phyloP scores from a whole-genome alignment of 2,888 invertebrate genomes.

The Catotricha subobsoleta region DNA sequence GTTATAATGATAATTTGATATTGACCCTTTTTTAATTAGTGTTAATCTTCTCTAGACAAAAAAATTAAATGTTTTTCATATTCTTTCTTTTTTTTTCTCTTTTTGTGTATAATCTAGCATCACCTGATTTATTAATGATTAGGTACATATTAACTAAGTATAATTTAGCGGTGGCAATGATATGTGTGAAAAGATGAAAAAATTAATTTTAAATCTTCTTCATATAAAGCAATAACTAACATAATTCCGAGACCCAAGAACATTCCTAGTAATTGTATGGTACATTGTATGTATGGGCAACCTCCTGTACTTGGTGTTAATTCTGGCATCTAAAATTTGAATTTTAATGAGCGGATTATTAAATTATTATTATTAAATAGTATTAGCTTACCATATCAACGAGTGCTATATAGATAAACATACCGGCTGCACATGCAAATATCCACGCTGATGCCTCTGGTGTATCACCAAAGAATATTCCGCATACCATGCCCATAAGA shows the following conservation, averaged over 20 bases:
- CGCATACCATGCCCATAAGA: constrained; percentile 74
- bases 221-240: constrained; percentile 77
- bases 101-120: too few relatives aligned
- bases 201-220: constrained; percentile 60
- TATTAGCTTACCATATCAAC: constrained; percentile 67
- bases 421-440: constrained; percentile 83
- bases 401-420: constrained; percentile 87
- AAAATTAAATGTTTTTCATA: too few relatives aligned
- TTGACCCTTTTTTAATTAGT: too few relatives aligned
- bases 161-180: too few relatives aligned
- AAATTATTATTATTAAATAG: not conserved
- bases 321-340: constrained; percentile 58
- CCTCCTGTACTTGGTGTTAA: constrained; percentile 67
- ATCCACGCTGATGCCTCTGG: constrained; percentile 73
- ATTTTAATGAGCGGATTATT: too few relatives aligned
- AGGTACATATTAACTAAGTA: too few relatives aligned
- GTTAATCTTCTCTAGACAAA: too few relatives aligned
- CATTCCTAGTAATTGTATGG: constrained; percentile 66
- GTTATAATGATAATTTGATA: too few relatives aligned
- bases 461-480: constrained; percentile 66
- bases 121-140: too few relatives aligned
- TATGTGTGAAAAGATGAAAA: constrained; percentile 33
- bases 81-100: too few relatives aligned
- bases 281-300: constrained; percentile 50
- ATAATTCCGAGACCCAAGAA: constrained; percentile 65